Conservation (phyloP, 2,797 vertebrate species). For the Propithecus perrieri region DNA sequence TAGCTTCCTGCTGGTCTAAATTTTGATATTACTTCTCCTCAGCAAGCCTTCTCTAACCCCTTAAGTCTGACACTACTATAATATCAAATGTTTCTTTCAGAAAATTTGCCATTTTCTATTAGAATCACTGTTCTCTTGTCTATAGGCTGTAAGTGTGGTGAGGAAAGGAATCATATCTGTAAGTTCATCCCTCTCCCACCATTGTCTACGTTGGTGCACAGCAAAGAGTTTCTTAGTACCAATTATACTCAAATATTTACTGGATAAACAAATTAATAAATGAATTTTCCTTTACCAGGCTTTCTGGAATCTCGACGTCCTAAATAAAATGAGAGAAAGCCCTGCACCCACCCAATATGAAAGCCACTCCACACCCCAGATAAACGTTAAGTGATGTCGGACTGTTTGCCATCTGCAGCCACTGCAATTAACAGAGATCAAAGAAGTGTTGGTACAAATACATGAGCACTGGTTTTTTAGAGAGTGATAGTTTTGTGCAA, state of each 20-base stretch:
- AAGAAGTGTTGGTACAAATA: background rate
- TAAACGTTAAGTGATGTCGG: background rate
- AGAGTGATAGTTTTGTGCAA: background rate
- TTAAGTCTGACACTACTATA: background rate
- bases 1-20: background rate
- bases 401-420: background rate
- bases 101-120: background rate
- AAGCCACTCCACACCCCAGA: background rate
- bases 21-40: background rate
- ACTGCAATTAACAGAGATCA: background rate
- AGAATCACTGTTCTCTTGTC: background rate
- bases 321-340: background rate
- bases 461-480: fast-evolving
- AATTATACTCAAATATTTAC: background rate
- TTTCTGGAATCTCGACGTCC: background rate
- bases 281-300: background rate
- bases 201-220: background rate
- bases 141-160: background rate
- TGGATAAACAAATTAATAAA: background rate
- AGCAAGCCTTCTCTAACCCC: background rate
- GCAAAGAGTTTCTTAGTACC: background rate
- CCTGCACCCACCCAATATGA: background rate
- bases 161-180: background rate
- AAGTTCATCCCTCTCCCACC: background rate
- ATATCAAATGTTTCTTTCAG: background rate